Evolutionary conservation across 2,797 vertebrate genomes (phyloP).

Genomic region (Heliangelus exortis): DNA sequence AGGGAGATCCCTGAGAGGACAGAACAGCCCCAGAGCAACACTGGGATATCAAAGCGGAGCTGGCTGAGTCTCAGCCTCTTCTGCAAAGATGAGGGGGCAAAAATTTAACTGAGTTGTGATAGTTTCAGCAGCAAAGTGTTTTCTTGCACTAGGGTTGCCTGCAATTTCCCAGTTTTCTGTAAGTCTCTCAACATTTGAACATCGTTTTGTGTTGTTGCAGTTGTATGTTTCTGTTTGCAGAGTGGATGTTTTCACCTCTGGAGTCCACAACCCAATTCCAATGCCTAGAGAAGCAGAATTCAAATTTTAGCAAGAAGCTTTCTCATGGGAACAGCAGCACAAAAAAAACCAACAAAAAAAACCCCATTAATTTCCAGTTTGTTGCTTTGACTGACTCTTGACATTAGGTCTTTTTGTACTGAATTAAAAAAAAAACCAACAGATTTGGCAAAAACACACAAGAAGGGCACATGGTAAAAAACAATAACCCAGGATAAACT

Average conservation of each 20-base stretch:
- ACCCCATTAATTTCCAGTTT: background rate
- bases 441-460: background rate
- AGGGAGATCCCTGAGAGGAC: background rate
- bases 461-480: background rate
- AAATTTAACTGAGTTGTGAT: background rate
- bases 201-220: background rate
- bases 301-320: background rate
- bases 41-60: background rate
- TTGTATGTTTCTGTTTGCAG: background rate
- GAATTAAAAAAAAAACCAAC: background rate
- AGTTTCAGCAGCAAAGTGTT: background rate
- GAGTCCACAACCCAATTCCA: background rate
- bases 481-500: background rate
- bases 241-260: background rate
- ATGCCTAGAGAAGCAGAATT: background rate
- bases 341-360: too few relatives aligned
- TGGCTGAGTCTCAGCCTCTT: background rate
- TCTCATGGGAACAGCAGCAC: background rate
- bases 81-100: background rate
- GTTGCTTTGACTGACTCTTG: background rate
- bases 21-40: background rate
- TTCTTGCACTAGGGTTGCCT: background rate
- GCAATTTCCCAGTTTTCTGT: background rate
- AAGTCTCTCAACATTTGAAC: background rate
- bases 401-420: background rate